Percentiles rank a stretch among this genome's conserved stretches.
phyloP scores from a whole-genome alignment of 2,113 vertebrate species.

The Neopipo cinnamomea region DNA sequence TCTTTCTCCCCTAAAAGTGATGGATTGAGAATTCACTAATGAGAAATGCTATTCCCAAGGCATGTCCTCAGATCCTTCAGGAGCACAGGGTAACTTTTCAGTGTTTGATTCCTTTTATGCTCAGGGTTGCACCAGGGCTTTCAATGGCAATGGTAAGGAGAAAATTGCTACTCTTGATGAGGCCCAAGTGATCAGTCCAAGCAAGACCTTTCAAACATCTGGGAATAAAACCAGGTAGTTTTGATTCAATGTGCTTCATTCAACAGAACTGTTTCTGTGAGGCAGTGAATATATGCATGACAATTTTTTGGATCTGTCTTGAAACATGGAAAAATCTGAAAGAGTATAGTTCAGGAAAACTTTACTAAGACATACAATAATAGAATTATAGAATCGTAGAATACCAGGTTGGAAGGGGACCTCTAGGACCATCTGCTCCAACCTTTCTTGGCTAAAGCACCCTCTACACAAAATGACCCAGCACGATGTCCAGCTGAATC shows the following conservation, averaged over 20 bases:
- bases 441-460: not conserved
- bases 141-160: not conserved
- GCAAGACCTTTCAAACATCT: not conserved
- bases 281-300: not conserved
- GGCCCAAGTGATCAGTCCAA: not conserved
- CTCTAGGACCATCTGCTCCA: not conserved
- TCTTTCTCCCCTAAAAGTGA: not conserved
- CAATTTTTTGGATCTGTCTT: not conserved
- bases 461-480: not conserved
- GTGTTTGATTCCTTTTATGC: not conserved
- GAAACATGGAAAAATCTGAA: not conserved
- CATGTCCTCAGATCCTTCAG: not conserved
- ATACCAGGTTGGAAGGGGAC: not conserved
- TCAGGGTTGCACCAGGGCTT: not conserved
- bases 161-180: not conserved
- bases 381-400: not conserved
- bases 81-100: not conserved
- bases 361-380: not conserved
- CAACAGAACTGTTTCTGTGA: not conserved
- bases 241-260: not conserved
- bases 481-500: not conserved
- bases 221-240: not conserved
- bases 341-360: not conserved
- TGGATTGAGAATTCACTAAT: not conserved
- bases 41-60: not conserved